Evolutionary conservation across 2,113 vertebrate genomes (phyloP).

Genomic region (Archilochus colubris): DNA sequence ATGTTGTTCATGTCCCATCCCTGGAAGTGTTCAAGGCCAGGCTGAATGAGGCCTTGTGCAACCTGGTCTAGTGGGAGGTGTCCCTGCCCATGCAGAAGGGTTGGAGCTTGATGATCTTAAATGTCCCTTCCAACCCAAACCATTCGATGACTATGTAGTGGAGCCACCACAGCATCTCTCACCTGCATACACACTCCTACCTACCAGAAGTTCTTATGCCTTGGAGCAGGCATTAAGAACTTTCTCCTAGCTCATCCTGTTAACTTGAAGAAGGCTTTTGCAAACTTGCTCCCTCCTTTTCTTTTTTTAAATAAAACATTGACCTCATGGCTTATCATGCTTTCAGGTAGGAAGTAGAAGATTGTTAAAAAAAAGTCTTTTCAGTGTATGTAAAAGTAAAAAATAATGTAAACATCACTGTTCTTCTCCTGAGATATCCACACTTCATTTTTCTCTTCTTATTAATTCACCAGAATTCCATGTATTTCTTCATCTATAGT

Average conservation of each 20-base stretch:
- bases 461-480: background rate
- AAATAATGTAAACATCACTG: background rate
- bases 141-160: no score
- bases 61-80: no score
- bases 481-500: background rate
- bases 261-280: background rate
- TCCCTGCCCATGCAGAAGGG: no score
- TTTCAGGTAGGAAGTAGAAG: background rate
- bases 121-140: no score
- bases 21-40: no score
- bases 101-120: no score
- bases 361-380: background rate
- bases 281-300: background rate
- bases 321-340: background rate
- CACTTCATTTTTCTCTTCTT: background rate
- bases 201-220: background rate
- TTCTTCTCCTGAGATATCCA: background rate
- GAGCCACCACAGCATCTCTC: background rate
- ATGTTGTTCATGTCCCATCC: no score
- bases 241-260: background rate
- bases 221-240: background rate
- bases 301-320: background rate
- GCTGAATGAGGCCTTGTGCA: no score
- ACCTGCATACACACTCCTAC: fast-evolving
- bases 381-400: background rate